phyloP scores from a whole-genome alignment of 2,797 vertebrate species.

The Sebastes hopkinsi region DNA sequence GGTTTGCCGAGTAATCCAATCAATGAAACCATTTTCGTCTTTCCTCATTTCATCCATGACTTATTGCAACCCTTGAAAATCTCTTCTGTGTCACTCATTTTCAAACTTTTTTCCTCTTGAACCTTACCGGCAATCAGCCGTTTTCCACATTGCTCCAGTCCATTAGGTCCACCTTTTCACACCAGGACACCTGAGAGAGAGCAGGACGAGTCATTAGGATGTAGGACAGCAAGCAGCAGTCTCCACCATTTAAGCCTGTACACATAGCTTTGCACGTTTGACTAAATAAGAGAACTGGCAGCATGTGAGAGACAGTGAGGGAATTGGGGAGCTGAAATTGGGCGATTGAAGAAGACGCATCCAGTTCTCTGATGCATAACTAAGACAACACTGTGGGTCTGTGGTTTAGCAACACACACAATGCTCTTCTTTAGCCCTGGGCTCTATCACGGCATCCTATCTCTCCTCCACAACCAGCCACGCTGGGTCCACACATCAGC shows the following conservation, averaged over 20 bases:
- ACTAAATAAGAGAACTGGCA: slow-evolving; percentile 57
- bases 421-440: slow-evolving; percentile 54
- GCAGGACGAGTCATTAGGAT: slow-evolving; percentile 18
- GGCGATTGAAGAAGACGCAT: slow-evolving; percentile 54
- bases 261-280: slow-evolving; percentile 49
- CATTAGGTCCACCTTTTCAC: slow-evolving; percentile 35
- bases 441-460: slow-evolving; percentile 67
- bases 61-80: slow-evolving; percentile 58
- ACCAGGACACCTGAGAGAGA: slow-evolving; percentile 28
- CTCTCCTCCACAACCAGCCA: slow-evolving; percentile 66
- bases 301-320: slow-evolving; percentile 54
- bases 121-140: slow-evolving; percentile 33
- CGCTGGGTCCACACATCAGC: slow-evolving; percentile 51
- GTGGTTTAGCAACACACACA: slow-evolving; percentile 58
- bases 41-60: slow-evolving; percentile 66
- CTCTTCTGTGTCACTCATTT: slow-evolving; percentile 45
- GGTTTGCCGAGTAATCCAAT: slow-evolving; percentile 70
- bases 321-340: slow-evolving; percentile 51
- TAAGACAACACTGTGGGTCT: slow-evolving; percentile 69
- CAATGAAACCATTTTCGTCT: slow-evolving; percentile 64
- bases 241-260: slow-evolving; percentile 34
- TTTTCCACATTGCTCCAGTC: slow-evolving; percentile 39
- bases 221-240: slow-evolving; percentile 6
- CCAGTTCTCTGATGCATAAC: slow-evolving; percentile 76
- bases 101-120: slow-evolving; percentile 35